Evolutionary conservation across 2,888 invertebrate species (phyloP).

Genomic region (Argynnis bischoffii): DNA sequence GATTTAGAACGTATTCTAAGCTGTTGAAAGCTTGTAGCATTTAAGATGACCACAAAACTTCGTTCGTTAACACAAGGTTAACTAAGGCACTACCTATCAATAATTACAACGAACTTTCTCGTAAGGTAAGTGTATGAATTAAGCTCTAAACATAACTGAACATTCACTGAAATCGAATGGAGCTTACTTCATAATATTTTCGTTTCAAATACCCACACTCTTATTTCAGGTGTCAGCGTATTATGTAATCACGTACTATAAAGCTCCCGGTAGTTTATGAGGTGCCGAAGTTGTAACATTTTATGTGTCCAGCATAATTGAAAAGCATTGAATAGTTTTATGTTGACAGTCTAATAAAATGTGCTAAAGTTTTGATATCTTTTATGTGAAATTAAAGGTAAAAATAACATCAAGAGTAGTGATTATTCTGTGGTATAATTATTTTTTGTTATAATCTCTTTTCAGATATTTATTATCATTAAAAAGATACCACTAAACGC

Average conservation of each 20-base stretch:
- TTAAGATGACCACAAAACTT: constrained; percentile 38
- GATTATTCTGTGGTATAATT: too few relatives aligned
- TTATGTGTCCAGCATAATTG: constrained; percentile 36
- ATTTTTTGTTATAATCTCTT: too few relatives aligned
- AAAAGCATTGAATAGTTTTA: constrained; percentile 35
- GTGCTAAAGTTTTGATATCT: constrained; percentile 7
- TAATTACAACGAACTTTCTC: constrained; percentile 21
- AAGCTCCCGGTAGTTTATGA: constrained; percentile 35
- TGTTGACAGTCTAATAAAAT: constrained; percentile 26
- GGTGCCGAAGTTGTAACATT: constrained; percentile 32
- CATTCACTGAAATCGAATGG: background rate
- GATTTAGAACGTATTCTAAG: constrained; percentile 34
- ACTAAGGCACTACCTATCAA: constrained; percentile 16
- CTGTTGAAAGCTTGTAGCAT: constrained; percentile 38
- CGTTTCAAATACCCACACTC: constrained; percentile 1
- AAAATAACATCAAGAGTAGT: too few relatives aligned
- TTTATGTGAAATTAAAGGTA: background rate
- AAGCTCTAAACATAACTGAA: background rate
- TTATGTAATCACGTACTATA: constrained; percentile 32
- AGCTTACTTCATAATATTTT: background rate
- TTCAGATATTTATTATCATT: too few relatives aligned
- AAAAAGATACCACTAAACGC: too few relatives aligned
- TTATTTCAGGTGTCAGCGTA: constrained; percentile 26
- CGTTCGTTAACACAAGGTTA: constrained; percentile 35
- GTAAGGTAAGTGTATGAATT: background rate